A percentile compares a stretch with the other conserved stretches of the same genome.
These are phyloP conservation scores for Xylota sylvarum DNA, from an alignment of 2,888 invertebrate species.

Conservation along the genomic window DNA sequence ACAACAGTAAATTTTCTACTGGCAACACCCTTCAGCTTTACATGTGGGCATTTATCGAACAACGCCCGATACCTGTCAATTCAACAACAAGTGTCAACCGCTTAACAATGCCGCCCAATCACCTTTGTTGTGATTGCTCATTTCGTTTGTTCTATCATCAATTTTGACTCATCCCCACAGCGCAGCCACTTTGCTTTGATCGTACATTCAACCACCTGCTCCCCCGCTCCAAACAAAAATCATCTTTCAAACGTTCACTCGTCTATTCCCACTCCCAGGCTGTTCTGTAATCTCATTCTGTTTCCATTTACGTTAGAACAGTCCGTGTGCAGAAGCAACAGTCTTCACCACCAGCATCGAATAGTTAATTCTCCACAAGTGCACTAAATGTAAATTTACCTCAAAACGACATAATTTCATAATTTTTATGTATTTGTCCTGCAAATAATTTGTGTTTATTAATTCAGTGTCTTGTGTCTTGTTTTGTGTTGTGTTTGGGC, in stretches of 20 bases:
- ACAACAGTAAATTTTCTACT: not conserved
- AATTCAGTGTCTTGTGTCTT: not conserved
- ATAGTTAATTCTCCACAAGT: conserved; percentile 26
- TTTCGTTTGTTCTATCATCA: conserved; percentile 38
- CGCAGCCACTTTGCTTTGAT: conserved; percentile 14
- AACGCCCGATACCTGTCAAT: conserved; percentile 49
- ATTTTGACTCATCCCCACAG: conserved; percentile 48
- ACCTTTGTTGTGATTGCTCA: conserved; percentile 68
- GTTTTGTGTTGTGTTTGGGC: conserved; percentile 19
- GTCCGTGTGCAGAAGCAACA: conserved; percentile 44
- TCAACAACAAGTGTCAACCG: conserved; percentile 61
- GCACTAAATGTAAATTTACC: conserved; percentile 50
- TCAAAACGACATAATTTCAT: conserved; percentile 20
- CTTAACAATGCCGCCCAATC: conserved; percentile 4
- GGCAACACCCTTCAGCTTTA: conserved; percentile 1
- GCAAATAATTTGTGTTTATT: conserved; percentile 23
- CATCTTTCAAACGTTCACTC: conserved; percentile 33
- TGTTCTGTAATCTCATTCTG: conserved; percentile 32
- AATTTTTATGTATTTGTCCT: conserved; percentile 44
- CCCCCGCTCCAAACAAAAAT: conserved; percentile 15
- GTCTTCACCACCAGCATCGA: conserved; percentile 44
- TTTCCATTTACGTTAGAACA: conserved; percentile 41
- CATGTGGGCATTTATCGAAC: conserved; percentile 2
- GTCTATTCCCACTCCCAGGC: conserved; percentile 30
- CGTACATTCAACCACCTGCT: not conserved